A percentile compares a stretch with the other conserved stretches of the same genome.
phyloP scores from a whole-genome alignment of 2,113 vertebrate genomes.

The Hemibagrus wyckioides region DNA sequence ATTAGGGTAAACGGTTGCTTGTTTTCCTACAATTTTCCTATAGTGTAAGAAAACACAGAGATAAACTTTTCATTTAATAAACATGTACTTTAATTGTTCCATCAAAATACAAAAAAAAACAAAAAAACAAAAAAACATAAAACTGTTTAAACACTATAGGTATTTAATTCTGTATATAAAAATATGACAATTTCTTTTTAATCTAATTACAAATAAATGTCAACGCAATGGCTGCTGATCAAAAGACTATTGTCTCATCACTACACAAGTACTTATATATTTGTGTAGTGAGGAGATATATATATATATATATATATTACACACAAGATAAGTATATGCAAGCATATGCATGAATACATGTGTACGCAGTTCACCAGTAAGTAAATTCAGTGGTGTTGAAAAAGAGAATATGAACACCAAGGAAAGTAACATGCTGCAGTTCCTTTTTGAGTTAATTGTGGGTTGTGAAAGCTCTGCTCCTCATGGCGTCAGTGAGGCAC shows the following conservation, averaged over 20 bases:
- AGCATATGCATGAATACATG: constrained; percentile 5
- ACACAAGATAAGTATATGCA: too few species aligned
- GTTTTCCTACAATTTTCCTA: background rate
- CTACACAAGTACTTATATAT: constrained; percentile 17
- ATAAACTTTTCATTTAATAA: constrained; percentile 32
- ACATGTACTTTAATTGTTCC: constrained; percentile 52
- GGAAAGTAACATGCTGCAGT: constrained; percentile 54
- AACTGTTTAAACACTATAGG: constrained; percentile 52
- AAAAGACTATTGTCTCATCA: background rate
- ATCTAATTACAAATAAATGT: constrained; percentile 3
- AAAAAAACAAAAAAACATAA: too few species aligned
- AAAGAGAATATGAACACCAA: constrained; percentile 56
- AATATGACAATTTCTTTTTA: constrained; percentile 11
- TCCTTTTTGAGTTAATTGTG: constrained; percentile 43
- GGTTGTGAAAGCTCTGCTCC: constrained; percentile 60
- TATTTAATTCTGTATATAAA: constrained; percentile 45
- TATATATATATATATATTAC: background rate
- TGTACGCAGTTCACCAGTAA: constrained; percentile 34
- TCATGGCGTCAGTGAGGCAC: constrained; percentile 54
- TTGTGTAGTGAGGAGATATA: too few species aligned
- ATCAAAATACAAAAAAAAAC: constrained; percentile 49
- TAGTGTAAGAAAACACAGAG: background rate
- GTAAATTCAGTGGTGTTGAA: constrained; percentile 55
- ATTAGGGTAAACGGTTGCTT: background rate
- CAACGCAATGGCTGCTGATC: background rate